Conservation (phyloP, 2,113 vertebrate genomes). For the Amblyopsis rosae region DNA sequence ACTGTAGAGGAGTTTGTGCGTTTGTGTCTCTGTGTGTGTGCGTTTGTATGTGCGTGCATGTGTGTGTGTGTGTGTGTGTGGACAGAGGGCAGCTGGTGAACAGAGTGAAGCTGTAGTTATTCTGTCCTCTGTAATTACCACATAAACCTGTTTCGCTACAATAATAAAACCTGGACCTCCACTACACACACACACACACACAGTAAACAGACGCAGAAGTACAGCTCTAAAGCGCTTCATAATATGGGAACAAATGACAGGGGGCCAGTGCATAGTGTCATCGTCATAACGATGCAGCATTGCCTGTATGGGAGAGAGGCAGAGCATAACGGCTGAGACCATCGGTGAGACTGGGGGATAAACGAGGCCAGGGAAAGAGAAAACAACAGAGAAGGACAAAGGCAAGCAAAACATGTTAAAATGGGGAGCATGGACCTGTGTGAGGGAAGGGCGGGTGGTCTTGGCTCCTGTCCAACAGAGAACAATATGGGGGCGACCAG, state of each 20-base stretch:
- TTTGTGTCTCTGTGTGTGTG: slow-evolving; percentile 23
- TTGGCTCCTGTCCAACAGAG: neutral
- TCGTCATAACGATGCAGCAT: too few relatives aligned
- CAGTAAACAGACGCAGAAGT: neutral
- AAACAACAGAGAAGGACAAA: neutral
- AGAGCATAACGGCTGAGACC: too few relatives aligned
- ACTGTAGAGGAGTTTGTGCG: neutral
- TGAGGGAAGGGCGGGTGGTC: neutral
- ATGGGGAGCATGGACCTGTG: neutral
- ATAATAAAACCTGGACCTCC: slow-evolving; percentile 21
- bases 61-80: slow-evolving; percentile 16
- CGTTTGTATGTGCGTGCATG: slow-evolving; percentile 34
- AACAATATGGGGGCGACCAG: neutral
- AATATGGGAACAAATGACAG: too few relatives aligned
- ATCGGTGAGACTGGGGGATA: too few relatives aligned
- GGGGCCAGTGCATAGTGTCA: too few relatives aligned
- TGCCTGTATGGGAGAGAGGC: too few relatives aligned
- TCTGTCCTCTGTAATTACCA: slow-evolving; percentile 60
- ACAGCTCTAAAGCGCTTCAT: too few relatives aligned
- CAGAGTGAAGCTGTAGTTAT: slow-evolving; percentile 44
- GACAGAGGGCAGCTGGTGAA: slow-evolving; percentile 43
- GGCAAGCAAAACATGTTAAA: neutral
- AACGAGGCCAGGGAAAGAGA: neutral
- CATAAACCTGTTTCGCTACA: slow-evolving; percentile 51
- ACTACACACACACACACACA: neutral